Conservation (phyloP, 1,140 invertebrate species). For the Cylas formicarius region DNA sequence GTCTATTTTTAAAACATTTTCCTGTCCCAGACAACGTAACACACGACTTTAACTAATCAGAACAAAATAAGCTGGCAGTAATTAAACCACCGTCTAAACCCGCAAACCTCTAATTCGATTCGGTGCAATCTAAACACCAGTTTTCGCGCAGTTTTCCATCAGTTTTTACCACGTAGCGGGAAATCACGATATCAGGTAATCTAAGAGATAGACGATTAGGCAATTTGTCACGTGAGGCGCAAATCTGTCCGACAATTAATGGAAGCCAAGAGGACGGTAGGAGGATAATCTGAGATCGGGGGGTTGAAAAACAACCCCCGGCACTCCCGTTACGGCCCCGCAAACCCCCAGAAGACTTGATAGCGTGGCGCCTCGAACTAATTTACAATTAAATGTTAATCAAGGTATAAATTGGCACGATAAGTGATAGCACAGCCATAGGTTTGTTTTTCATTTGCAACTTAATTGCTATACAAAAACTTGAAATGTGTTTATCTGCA, state of each 20-base stretch:
- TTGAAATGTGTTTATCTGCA: too few relatives aligned
- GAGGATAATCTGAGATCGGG: constrained; percentile 13
- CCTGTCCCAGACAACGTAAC: too few relatives aligned
- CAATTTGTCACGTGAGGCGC: constrained; percentile 21
- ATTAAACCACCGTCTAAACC: too few relatives aligned
- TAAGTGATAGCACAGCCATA: constrained; percentile 14
- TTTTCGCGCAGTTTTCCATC: too few relatives aligned
- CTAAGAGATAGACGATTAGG: constrained; percentile 23
- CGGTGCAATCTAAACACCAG: too few relatives aligned
- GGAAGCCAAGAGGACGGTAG: constrained; percentile 16
- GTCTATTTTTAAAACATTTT: too few relatives aligned
- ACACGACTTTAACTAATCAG: too few relatives aligned
- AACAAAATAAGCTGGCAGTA: too few relatives aligned
- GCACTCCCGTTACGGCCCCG: neutral
- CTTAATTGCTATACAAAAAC: constrained; percentile 10
- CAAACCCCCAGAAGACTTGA: constrained; percentile 12
- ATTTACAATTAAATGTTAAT: constrained; percentile 24
- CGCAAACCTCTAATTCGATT: too few relatives aligned
- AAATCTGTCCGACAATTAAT: constrained; percentile 23
- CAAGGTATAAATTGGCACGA: constrained; percentile 21
- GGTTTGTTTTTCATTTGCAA: constrained; percentile 13
- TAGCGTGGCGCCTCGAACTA: constrained; percentile 19
- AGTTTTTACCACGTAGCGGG: constrained; percentile 8
- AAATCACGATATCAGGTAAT: constrained; percentile 22
- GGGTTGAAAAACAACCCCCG: neutral